phyloP scores from a whole-genome alignment of 2,797 vertebrate genomes.

The Rhyacichthys aspro region DNA sequence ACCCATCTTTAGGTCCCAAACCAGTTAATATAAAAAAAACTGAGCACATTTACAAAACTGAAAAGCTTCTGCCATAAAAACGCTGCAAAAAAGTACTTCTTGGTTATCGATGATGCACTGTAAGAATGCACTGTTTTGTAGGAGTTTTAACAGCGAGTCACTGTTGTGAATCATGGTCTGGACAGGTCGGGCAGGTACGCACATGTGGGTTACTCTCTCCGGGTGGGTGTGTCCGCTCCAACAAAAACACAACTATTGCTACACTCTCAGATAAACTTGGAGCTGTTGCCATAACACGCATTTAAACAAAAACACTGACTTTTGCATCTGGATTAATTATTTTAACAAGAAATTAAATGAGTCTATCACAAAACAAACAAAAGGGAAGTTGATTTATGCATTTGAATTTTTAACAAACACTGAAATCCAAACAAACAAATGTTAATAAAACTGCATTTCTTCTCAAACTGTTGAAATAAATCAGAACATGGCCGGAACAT shows the following conservation, averaged over 20 bases:
- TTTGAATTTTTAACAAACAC: constrained; percentile 14
- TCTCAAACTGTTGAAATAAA: constrained; percentile 53
- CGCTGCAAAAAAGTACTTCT: too few species aligned
- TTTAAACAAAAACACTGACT: not conserved
- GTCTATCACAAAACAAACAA: too few species aligned
- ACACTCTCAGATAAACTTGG: not conserved
- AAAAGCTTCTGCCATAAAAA: too few species aligned
- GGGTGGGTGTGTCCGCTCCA: constrained; percentile 57
- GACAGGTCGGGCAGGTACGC: constrained; percentile 68
- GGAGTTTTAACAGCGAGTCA: constrained; percentile 24
- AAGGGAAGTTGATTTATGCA: not conserved
- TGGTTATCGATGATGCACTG: not conserved
- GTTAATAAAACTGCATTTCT: constrained; percentile 11
- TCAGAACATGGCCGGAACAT: constrained; percentile 24
- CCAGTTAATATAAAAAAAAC: too few species aligned
- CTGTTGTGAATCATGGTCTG: constrained; percentile 44
- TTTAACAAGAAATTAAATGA: too few species aligned
- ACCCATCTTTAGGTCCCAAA: too few species aligned
- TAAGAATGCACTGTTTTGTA: constrained; percentile 10
- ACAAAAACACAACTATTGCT: constrained; percentile 30
- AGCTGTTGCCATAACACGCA: constrained; percentile 9
- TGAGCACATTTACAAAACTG: not conserved
- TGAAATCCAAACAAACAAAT: not conserved
- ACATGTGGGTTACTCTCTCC: constrained; percentile 23
- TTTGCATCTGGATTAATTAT: too few species aligned